Conservation (phyloP, 2,888 invertebrate genomes). For the Eupeodes latifasciatus region DNA sequence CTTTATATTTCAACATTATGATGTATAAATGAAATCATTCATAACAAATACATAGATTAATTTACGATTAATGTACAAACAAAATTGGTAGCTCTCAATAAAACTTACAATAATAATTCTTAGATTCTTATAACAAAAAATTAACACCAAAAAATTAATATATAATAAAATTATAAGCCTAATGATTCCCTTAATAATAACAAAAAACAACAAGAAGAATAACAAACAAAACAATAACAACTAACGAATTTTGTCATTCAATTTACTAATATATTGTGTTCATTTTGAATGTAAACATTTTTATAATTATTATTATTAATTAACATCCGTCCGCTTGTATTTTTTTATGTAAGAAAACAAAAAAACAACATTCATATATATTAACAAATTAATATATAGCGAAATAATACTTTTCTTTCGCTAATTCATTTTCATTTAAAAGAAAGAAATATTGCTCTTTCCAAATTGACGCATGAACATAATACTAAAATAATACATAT, state of each 20-base stretch:
- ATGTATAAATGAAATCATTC: constrained; percentile 3
- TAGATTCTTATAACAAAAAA: not conserved
- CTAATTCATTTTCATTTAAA: constrained; percentile 70
- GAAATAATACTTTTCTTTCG: constrained; percentile 59
- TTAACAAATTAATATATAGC: constrained; percentile 47
- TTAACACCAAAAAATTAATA: not conserved
- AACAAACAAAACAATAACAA: not conserved
- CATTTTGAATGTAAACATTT: constrained; percentile 50
- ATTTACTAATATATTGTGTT: constrained; percentile 51
- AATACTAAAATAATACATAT: not conserved
- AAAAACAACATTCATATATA: constrained; percentile 18
- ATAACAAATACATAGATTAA: constrained; percentile 4
- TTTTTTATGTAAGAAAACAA: constrained; percentile 49
- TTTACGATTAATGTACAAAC: not conserved
- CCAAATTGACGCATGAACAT: constrained; percentile 7
- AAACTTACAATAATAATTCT: not conserved
- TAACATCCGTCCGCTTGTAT: constrained; percentile 74
- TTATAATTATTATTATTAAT: constrained; percentile 57
- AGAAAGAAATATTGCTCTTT: not conserved
- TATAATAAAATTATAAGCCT: constrained; percentile 1
- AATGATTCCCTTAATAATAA: not conserved
- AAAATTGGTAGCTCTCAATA: constrained; percentile 12
- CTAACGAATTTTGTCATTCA: constrained; percentile 35
- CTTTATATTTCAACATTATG: constrained; percentile 1
- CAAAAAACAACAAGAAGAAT: too few species aligned